phyloP scores from a whole-genome alignment of 2,113 vertebrate genomes.

The Anguilla rostrata region DNA sequence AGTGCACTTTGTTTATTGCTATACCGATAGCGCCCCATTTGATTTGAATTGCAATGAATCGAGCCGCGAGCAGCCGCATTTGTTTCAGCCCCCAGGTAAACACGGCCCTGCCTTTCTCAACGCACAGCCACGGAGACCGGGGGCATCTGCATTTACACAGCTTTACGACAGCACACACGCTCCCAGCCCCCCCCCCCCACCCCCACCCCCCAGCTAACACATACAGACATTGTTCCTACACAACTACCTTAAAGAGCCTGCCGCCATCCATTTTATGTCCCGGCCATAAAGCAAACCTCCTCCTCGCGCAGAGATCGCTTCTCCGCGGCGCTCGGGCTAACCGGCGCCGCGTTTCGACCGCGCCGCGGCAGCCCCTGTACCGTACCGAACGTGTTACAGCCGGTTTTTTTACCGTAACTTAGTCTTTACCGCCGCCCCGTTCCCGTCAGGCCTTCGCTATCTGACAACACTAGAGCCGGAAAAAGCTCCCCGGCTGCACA shows the following conservation, averaged over 20 bases:
- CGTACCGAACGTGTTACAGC: neutral
- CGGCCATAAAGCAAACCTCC: neutral
- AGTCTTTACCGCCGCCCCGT: neutral
- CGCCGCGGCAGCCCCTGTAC: neutral
- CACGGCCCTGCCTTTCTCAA: neutral
- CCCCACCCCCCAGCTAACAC: neutral
- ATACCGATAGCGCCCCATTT: neutral
- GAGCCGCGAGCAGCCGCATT: neutral
- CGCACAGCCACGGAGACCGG: neutral
- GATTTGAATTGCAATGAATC: neutral
- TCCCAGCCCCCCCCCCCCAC: neutral
- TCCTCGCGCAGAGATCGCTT: neutral
- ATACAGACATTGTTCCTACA: neutral
- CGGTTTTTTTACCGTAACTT: neutral
- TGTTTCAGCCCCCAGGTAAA: constrained; percentile 2
- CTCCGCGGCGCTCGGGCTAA: neutral
- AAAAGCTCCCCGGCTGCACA: neutral
- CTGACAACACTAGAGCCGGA: neutral
- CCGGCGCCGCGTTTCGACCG: neutral
- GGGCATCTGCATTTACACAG: constrained; percentile 2
- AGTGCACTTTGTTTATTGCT: neutral
- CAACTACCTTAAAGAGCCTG: neutral
- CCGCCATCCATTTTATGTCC: neutral
- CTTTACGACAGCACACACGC: neutral
- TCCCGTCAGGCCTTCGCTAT: neutral